Percentiles rank a stretch among this genome's conserved stretches.
These are phyloP conservation scores for Phymastichus coffea DNA, from an alignment of 1,140 invertebrate species.

Conservation along the genomic window DNA sequence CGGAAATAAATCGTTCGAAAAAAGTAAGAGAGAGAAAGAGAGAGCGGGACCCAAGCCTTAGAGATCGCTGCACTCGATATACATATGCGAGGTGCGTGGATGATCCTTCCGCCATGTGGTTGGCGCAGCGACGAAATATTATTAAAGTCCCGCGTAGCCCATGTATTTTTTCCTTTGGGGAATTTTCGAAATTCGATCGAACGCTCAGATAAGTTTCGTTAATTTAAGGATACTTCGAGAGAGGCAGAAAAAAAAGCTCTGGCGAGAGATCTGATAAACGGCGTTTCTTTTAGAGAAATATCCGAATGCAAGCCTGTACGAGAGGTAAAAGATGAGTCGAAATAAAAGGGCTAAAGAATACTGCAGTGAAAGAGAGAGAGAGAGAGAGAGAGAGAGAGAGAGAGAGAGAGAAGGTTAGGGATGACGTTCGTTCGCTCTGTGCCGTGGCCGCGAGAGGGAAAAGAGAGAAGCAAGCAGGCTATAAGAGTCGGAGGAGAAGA, in stretches of 20 bases:
- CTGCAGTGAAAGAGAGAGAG: background rate
- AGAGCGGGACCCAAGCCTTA: no score
- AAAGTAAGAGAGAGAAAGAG: background rate
- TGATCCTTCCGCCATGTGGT: constrained; percentile 1
- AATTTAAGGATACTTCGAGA: no score
- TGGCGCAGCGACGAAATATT: constrained; percentile 6
- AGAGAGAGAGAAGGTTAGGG: constrained; percentile 19
- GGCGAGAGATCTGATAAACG: no score
- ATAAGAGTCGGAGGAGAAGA: no score
- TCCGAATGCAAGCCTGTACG: constrained; percentile 21
- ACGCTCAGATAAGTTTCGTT: no score
- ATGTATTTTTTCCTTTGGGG: background rate
- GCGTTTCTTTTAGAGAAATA: no score
- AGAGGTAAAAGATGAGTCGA: constrained; percentile 41
- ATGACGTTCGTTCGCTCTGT: no score
- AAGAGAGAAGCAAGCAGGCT: constrained; percentile 36
- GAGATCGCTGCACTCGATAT: background rate
- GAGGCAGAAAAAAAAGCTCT: background rate
- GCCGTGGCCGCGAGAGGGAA: constrained; percentile 20
- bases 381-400: constrained; percentile 3
- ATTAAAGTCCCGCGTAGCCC: background rate
- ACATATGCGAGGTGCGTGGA: background rate
- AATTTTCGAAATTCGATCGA: constrained; percentile 6
- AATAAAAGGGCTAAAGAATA: constrained; percentile 42
- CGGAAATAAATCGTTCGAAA: constrained; percentile 15